phyloP scores from a whole-genome alignment of 2,113 vertebrate species.

The Hiodon alosoides region DNA sequence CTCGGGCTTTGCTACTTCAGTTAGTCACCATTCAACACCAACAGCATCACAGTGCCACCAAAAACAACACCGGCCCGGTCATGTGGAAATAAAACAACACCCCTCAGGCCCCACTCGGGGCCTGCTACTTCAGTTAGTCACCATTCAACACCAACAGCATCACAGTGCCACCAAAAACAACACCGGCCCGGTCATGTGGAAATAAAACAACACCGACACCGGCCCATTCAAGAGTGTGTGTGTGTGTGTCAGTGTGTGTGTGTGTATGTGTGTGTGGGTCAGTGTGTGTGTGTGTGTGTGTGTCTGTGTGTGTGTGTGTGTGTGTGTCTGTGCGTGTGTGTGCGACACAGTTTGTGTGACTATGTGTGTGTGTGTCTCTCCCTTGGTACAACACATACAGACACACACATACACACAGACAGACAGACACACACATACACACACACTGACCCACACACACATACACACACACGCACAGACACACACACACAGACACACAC shows the following conservation, averaged over 20 bases:
- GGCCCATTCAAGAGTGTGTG: too few species aligned
- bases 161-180: conserved; percentile 28
- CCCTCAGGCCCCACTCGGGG: too few species aligned
- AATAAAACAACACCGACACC: conserved; percentile 3
- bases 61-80: conserved; percentile 22
- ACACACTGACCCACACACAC: too few species aligned
- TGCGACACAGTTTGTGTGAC: too few species aligned
- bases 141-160: conserved; percentile 17
- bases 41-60: conserved; percentile 25
- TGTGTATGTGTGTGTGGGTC: neutral
- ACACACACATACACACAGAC: too few species aligned
- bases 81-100: conserved; percentile 20
- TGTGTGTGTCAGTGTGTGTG: neutral
- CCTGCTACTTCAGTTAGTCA: conserved; percentile 8
- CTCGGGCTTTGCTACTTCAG: neutral
- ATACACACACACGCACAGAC: too few species aligned
- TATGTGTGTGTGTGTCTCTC: too few species aligned
- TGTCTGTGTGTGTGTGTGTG: too few species aligned
- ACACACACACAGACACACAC: too few species aligned
- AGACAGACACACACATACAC: too few species aligned
- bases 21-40: conserved; percentile 14
- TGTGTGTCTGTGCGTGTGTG: too few species aligned
- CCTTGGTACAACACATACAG: too few species aligned
- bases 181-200: conserved; percentile 21
- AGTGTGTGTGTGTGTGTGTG: conserved; percentile 36